Evolutionary conservation across 2,888 invertebrate species (phyloP).

Genomic region (Alcis repandata): DNA sequence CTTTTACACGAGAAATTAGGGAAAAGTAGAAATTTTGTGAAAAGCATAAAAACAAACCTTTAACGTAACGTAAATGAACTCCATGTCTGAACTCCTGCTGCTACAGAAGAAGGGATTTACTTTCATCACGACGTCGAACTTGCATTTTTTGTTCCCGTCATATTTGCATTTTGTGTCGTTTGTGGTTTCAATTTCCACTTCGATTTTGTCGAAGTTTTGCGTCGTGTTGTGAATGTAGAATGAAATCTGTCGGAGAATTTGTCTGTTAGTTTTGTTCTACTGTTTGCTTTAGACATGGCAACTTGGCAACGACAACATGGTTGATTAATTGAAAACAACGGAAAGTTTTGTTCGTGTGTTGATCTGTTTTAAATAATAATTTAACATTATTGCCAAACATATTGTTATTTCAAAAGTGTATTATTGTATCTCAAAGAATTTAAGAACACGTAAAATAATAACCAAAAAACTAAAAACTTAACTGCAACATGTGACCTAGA

Average conservation of each 20-base stretch:
- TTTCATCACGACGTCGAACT: conserved; percentile 49
- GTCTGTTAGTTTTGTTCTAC: not conserved
- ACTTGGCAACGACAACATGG: too few species aligned
- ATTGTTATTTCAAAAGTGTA: too few species aligned
- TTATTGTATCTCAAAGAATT: too few species aligned
- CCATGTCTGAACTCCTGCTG: conserved; percentile 49
- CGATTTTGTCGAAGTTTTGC: conserved; percentile 7
- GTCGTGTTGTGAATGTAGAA: conserved; percentile 12
- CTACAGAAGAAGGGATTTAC: conserved; percentile 63
- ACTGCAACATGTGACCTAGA: too few species aligned
- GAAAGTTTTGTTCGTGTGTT: too few species aligned
- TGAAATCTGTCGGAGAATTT: conserved; percentile 8
- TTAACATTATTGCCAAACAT: too few species aligned
- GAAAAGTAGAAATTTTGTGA: not conserved
- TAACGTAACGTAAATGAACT: conserved; percentile 59
- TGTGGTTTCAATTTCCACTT: conserved; percentile 4
- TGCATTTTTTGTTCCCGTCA: conserved; percentile 45
- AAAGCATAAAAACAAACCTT: conserved; percentile 24
- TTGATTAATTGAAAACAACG: too few species aligned
- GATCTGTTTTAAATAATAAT: too few species aligned
- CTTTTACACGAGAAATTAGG: not conserved
- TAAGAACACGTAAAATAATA: too few species aligned
- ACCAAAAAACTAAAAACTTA: too few species aligned
- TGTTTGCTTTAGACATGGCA: too few species aligned
- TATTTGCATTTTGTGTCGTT: not conserved